Percentiles rank a stretch among this genome's conserved stretches.
Conservation (phyloP, 1,140 invertebrate species). For the Papilio machaon region DNA sequence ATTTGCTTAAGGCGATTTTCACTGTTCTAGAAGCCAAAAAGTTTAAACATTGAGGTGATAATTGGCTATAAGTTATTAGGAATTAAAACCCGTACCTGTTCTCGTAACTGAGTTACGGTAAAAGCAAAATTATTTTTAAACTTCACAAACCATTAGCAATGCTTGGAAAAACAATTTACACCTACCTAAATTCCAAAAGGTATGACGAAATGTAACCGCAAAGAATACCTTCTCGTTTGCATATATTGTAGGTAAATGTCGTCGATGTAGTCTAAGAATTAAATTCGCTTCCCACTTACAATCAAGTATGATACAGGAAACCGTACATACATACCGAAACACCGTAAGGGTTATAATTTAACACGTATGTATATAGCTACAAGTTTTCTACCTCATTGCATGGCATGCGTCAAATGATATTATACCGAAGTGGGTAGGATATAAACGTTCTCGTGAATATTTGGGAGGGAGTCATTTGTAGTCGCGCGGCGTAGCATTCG, state of each 20-base stretch:
- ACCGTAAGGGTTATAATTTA: not conserved
- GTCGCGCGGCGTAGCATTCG: constrained; percentile 31
- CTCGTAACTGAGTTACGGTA: too few species aligned
- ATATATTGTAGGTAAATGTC: constrained; percentile 13
- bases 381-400: not conserved
- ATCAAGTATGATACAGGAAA: not conserved
- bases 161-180: not conserved
- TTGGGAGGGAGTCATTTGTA: constrained; percentile 26
- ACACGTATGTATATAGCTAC: not conserved
- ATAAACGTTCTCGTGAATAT: not conserved
- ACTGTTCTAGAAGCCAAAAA: not conserved
- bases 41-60: not conserved
- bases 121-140: not conserved
- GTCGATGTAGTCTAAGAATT: not conserved
- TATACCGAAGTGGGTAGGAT: not conserved
- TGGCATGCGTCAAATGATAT: not conserved
- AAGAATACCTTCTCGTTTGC: constrained; percentile 33
- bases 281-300: not conserved
- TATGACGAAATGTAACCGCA: constrained; percentile 21
- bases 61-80: too few species aligned
- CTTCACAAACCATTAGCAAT: too few species aligned
- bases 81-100: too few species aligned
- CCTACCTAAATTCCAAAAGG: not conserved
- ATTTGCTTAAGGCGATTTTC: not conserved
- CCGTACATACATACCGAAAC: too few species aligned